These are phyloP conservation scores for Hyles vespertilio DNA, from an alignment of 1,140 invertebrate genomes.

Conservation along the genomic window DNA sequence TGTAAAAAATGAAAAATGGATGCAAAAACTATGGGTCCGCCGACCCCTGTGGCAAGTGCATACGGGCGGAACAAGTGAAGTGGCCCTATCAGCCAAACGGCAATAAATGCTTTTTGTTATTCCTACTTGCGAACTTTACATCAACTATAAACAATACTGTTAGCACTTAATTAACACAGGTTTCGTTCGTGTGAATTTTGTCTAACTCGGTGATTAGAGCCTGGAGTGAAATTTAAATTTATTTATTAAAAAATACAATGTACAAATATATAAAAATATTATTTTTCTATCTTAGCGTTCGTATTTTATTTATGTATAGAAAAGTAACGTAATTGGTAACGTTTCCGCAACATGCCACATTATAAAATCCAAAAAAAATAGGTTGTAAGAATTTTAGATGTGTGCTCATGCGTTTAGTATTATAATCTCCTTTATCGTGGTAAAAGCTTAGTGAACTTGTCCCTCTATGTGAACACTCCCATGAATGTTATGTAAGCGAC, in stretches of 20 bases:
- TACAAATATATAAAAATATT: no score
- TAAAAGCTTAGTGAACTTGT: slow-evolving; percentile 48
- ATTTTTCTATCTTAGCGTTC: no score
- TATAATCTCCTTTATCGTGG: slow-evolving; percentile 33
- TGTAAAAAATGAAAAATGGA: slow-evolving; percentile 45
- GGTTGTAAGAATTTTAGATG: slow-evolving; percentile 54
- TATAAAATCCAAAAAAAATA: slow-evolving; percentile 50
- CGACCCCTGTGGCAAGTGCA: slow-evolving; percentile 61
- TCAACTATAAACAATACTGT: no score
- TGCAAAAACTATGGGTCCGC: slow-evolving; percentile 58
- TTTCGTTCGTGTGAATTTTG: no score
- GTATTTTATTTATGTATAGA: no score
- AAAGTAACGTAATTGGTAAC: no score
- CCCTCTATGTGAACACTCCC: slow-evolving; percentile 46
- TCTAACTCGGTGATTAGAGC: no score
- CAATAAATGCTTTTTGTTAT: neutral
- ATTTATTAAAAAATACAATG: no score
- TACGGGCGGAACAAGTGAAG: slow-evolving; percentile 66
- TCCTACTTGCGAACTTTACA: neutral
- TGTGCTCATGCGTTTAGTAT: slow-evolving; percentile 43
- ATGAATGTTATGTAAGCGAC: slow-evolving; percentile 53
- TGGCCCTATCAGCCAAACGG: slow-evolving; percentile 23
- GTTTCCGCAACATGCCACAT: slow-evolving; percentile 5
- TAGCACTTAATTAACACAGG: no score
- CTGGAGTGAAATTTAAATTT: no score